A percentile compares a stretch with the other conserved stretches of the same genome.
Conservation (phyloP, 2,113 vertebrate species). For the Thinocorus orbignyianus region DNA sequence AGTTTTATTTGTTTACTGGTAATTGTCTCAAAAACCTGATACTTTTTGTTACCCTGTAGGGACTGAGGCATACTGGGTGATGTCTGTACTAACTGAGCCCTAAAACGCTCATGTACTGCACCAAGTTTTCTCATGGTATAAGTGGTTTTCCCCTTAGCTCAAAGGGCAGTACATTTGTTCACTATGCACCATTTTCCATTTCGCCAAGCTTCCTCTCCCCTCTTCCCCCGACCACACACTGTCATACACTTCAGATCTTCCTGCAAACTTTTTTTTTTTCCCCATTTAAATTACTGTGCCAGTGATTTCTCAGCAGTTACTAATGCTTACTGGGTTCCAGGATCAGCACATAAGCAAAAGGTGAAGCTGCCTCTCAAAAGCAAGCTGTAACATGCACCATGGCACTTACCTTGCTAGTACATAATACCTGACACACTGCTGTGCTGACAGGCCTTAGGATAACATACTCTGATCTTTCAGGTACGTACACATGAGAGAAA, state of each 20-base stretch:
- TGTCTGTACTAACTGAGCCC: not conserved
- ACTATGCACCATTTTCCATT: not conserved
- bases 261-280: not conserved
- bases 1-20: not conserved
- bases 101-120: not conserved
- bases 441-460: not conserved
- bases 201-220: not conserved
- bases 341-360: not conserved
- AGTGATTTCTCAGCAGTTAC: not conserved
- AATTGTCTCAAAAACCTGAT: not conserved
- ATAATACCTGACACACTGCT: not conserved
- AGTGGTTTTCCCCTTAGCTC: not conserved
- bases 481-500: not conserved
- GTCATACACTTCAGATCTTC: rapidly evolving
- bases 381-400: not conserved
- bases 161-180: not conserved
- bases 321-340: not conserved
- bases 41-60: not conserved
- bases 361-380: not conserved
- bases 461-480: not conserved
- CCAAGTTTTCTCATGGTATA: not conserved
- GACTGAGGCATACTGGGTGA: not conserved
- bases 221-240: not conserved
- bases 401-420: not conserved
- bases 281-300: not conserved